Evolutionary conservation across 2,888 invertebrate genomes (phyloP).

Genomic region (Stenolophus ochropezus): DNA sequence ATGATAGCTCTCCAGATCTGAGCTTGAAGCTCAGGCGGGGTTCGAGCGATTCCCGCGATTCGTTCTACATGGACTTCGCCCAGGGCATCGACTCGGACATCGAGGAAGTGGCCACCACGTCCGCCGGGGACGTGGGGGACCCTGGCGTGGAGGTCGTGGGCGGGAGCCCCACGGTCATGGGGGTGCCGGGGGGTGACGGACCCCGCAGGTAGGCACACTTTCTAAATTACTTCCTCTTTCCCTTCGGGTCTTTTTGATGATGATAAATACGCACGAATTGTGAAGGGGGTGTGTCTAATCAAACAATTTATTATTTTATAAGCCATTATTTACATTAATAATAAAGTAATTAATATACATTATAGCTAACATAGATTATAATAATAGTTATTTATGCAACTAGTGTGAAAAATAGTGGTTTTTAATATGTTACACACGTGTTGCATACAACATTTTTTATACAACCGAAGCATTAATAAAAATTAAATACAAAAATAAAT

Average conservation of each 20-base stretch:
- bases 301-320: background rate
- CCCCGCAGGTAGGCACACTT: slow-evolving; percentile 18
- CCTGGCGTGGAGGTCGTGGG: slow-evolving; percentile 68
- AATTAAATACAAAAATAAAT: too few species aligned
- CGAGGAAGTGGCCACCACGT: slow-evolving; percentile 86
- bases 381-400: too few species aligned
- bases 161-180: slow-evolving; percentile 73
- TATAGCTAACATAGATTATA: background rate
- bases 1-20: slow-evolving; percentile 90
- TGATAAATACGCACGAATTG: background rate
- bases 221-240: slow-evolving; percentile 12
- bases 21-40: slow-evolving; percentile 89
- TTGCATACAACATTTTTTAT: too few species aligned
- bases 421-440: too few species aligned
- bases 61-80: slow-evolving; percentile 93
- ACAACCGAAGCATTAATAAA: too few species aligned
- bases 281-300: background rate
- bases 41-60: slow-evolving; percentile 90
- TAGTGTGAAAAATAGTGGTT: too few species aligned
- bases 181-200: background rate
- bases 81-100: slow-evolving; percentile 93
- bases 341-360: background rate
- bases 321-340: background rate
- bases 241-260: background rate
- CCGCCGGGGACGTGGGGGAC: slow-evolving; percentile 74